Conservation (phyloP, 1,140 invertebrate species). For the Tribolium madens region DNA sequence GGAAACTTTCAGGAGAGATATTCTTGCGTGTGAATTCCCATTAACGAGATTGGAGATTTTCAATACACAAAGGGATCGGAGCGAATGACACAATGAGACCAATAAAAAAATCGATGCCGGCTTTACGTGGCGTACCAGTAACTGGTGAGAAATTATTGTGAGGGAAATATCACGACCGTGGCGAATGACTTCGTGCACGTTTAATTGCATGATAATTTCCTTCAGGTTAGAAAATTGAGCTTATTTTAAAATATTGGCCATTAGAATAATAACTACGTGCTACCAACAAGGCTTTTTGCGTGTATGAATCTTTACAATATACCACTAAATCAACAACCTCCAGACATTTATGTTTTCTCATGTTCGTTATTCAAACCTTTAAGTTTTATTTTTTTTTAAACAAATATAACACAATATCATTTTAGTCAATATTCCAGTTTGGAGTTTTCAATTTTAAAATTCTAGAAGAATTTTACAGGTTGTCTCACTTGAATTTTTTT, state of each 20-base stretch:
- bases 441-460: no score
- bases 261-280: neutral
- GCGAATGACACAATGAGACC: neutral
- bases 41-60: slow-evolving; percentile 38
- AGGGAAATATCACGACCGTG: slow-evolving; percentile 1
- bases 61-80: slow-evolving; percentile 5
- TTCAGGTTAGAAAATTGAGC: neutral
- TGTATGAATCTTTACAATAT: neutral
- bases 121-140: slow-evolving; percentile 19
- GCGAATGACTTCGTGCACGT: slow-evolving; percentile 3
- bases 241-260: neutral
- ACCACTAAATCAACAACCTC: no score
- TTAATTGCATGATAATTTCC: slow-evolving; percentile 11
- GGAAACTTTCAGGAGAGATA: neutral
- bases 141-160: neutral
- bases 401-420: no score
- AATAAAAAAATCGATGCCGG: slow-evolving; percentile 29
- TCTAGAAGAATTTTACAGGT: no score
- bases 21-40: slow-evolving; percentile 31
- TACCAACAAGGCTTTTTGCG: neutral
- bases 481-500: no score
- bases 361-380: no score
- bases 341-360: no score
- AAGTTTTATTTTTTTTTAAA: no score
- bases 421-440: no score